A percentile compares a stretch with the other conserved stretches of the same genome.
phyloP scores from a whole-genome alignment of 2,113 vertebrate species.

The Riparia riparia region DNA sequence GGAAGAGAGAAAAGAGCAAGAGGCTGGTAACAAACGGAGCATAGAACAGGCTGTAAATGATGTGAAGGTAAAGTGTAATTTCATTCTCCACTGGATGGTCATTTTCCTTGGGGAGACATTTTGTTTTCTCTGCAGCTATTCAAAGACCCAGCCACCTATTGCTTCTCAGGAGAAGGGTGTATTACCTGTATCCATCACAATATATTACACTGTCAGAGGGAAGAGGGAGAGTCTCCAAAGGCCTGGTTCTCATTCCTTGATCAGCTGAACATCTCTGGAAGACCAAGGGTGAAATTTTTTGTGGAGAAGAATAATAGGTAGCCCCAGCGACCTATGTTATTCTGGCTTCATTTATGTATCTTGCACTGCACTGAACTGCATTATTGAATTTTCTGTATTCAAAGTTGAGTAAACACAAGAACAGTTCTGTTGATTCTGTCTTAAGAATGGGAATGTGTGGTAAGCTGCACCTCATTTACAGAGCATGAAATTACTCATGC shows the following conservation, averaged over 20 bases:
- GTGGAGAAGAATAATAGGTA: not conserved
- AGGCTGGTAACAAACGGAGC: conserved; percentile 58
- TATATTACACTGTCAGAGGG: not conserved
- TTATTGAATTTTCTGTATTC: not conserved
- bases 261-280: not conserved
- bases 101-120: not conserved
- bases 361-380: not conserved
- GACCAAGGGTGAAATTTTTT: not conserved
- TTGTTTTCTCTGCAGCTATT: not conserved
- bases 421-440: not conserved
- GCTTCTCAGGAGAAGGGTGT: not conserved
- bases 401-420: not conserved
- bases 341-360: not conserved
- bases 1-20: conserved; percentile 65
- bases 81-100: not conserved
- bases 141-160: not conserved
- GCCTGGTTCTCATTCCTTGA: not conserved
- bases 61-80: conserved; percentile 67
- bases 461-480: not conserved
- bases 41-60: conserved; percentile 59
- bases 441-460: not conserved
- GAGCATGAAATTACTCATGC: not conserved
- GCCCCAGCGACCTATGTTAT: not conserved
- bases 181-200: not conserved
- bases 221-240: not conserved